Evolutionary conservation across 2,888 invertebrate genomes (phyloP).

Genomic region (Clepsis dumicolana): DNA sequence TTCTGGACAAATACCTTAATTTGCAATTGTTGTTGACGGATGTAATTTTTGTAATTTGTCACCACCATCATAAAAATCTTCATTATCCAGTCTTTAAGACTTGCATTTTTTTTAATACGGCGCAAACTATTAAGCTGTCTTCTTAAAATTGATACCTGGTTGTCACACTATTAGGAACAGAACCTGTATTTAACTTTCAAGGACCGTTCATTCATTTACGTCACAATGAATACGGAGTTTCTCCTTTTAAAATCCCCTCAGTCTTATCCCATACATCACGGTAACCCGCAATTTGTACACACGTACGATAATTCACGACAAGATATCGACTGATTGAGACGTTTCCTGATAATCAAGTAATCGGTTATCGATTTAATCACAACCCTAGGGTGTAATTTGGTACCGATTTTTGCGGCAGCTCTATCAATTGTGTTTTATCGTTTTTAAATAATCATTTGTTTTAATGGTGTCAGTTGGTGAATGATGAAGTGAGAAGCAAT

Average conservation of each 20-base stretch:
- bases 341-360: slow-evolving; percentile 64
- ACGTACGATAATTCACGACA: slow-evolving; percentile 31
- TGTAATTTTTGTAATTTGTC: too few species aligned
- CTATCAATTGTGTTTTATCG: slow-evolving; percentile 51
- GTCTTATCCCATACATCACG: slow-evolving; percentile 32
- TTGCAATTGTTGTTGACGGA: too few species aligned
- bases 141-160: neutral
- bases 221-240: slow-evolving; percentile 32
- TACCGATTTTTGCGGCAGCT: slow-evolving; percentile 54
- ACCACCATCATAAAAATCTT: too few species aligned
- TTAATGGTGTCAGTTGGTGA: neutral
- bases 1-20: too few species aligned
- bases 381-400: slow-evolving; percentile 63
- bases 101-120: too few species aligned
- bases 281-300: slow-evolving; percentile 37
- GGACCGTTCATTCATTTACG: neutral
- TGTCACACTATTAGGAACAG: neutral
- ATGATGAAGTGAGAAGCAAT: neutral
- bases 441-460: slow-evolving; percentile 4
- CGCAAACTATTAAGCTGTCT: neutral
- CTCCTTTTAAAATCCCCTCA: slow-evolving; percentile 38
- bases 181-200: neutral
- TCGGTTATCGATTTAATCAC: slow-evolving; percentile 52
- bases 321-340: slow-evolving; percentile 64
- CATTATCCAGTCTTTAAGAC: too few species aligned